Evolutionary conservation across 2,888 invertebrate genomes (phyloP), one percentile per base, ranked within the genome.

Genomic region (Gymnocheta viridis): DNA sequence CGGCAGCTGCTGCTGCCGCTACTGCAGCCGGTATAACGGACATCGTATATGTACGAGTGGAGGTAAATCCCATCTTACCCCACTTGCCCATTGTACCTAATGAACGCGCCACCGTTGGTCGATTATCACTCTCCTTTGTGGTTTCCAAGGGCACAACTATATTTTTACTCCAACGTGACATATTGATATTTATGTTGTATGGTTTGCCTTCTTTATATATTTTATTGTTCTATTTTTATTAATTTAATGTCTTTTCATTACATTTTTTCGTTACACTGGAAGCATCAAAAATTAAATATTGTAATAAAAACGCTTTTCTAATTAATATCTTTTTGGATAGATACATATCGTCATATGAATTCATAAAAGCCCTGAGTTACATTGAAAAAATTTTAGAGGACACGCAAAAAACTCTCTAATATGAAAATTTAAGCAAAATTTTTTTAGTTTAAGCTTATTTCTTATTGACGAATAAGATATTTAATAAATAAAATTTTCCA

Each of bases 61-160:
- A 97, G 27, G 98, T 98, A 92, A 97, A 98, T 86, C 97, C 97
- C 89, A 97, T 97, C 91, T 97, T 96, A 87, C 98, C 98, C 97
- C 98, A 98, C 93, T 97, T 96, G 87, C 98, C 98, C 87, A 98
- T 96, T 38, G 96, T 97, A 86, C 97, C 98, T 87, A 97, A 96
- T 35, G 97, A 97, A 87, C 97, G 95, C 69, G 97, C 96, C 74
- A 97, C 97, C 70, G 96, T 95, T 9, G 97, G 97, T 88, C 96
- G 95, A 91, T 97, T 97, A 91, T 95, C 96, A 91, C 96, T 96
- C 89, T 95, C 95, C 86, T 92, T 92, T 82, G 94, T 92, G 89
- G 94, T 93, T 88, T 94, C 94, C 92, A 94, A 92, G 87, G 94
- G 94, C 87, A 94, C 94, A 89, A 94, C 94, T 89, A 94, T 94